Percentiles rank a stretch among this genome's conserved stretches.
Evolutionary conservation across 2,888 invertebrate species (phyloP).

Genomic region (Seira ritae): DNA sequence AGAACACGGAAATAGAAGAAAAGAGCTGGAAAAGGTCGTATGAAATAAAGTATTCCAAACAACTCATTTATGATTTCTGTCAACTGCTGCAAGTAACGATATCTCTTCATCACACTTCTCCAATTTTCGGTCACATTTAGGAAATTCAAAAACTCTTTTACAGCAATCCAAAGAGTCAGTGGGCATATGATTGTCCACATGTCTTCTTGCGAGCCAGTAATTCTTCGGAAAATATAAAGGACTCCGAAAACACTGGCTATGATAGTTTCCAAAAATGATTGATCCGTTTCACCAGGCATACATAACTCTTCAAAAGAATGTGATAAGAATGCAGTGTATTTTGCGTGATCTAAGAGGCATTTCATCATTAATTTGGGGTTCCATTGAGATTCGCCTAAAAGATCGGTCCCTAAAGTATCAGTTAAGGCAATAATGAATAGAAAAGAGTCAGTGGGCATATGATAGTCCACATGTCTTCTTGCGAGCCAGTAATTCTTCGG

Average conservation of each 20-base stretch:
- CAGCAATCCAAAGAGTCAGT: conserved; percentile 31
- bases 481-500: conserved; percentile 37
- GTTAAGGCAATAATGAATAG: neutral
- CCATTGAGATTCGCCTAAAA: conserved; percentile 24
- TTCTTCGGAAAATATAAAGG: conserved; percentile 17
- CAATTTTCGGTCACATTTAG: neutral
- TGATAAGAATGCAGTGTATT: conserved; percentile 20
- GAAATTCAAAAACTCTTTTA: conserved; percentile 21
- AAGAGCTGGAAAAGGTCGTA: conserved; percentile 15
- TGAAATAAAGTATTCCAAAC: conserved; percentile 21
- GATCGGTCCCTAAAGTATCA: conserved; percentile 28
- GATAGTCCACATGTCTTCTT: conserved; percentile 25
- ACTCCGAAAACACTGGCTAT: neutral
- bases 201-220: conserved; percentile 40
- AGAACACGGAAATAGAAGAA: conserved; percentile 52
- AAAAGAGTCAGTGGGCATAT: neutral
- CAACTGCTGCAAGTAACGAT: conserved; percentile 12
- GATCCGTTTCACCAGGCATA: no score
- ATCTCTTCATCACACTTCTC: conserved; percentile 9
- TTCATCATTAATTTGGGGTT: conserved; percentile 8
- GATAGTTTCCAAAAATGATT: neutral
- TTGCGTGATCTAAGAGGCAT: conserved; percentile 25
- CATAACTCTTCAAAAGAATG: neutral
- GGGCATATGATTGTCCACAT: conserved; percentile 14
- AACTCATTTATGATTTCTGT: conserved; percentile 30